Evolutionary conservation across 2,113 vertebrate species (phyloP), one percentile per base, ranked within the genome.

Genomic region (Daphoenositta chrysoptera): DNA sequence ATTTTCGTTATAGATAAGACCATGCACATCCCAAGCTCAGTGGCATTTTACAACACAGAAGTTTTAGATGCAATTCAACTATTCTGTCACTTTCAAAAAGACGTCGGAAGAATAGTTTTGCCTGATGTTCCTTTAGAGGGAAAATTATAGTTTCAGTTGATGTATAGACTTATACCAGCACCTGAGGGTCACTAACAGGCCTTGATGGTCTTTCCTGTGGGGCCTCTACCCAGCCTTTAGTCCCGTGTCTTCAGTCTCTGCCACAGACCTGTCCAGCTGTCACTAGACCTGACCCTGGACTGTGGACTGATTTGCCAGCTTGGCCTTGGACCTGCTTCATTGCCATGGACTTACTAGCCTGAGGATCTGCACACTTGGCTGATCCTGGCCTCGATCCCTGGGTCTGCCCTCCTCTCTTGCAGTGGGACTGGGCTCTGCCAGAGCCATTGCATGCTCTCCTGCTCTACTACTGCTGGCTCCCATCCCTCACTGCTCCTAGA

Each of bases 371-470:
- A 51, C 3, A 13, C 35, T 42, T 92, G 48, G 27, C 53, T 58
- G 27, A 83, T 31, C 28, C 39, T 64, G 57, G 18, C 14, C 70
- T 35, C 1, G 0, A 2, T 15, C 18, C 54, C 61, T 63, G 35
- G 19, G 22, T 35, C 56, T 78, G 54, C 28, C 9, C 8, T 53
- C 3, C 56, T 54, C 23, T 30, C 19, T 54, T 51, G 37, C 24
- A 54, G 22, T 0, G 1, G 35, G 22, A 8, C 75, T 58, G 20
- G 28, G n/a, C n/a, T 92, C 21, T 75, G 39, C n/a, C 33, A n/a
- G 0, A 2, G 39, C 7, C 4, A 1, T 16, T 0, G 0, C 19
- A 31, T 3, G 10, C 48, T 83, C 56, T 84, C 15, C 45, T 27
- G 13, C 20, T 80, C 66, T 68, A 30, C 17, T 73, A 28, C 23